Evolutionary conservation across 2,888 invertebrate genomes (phyloP), one percentile per base, ranked within the genome.

Genomic region (Atrina japonica): DNA sequence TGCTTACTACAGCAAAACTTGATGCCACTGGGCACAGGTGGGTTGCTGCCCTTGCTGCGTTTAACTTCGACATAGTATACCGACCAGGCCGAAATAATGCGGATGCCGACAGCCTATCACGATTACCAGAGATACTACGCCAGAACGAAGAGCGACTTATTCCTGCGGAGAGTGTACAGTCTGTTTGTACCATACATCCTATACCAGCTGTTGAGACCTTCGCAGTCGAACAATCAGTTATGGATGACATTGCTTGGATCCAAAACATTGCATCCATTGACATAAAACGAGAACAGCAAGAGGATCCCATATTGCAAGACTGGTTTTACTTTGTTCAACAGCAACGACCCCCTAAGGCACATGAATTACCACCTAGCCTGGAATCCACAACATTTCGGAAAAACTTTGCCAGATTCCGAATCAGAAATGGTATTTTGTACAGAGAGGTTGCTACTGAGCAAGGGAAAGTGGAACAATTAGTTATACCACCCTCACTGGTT

Each of bases 11-110:
- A 18, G 66, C 70, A 14, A 65, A 66, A 50, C 35, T 70, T 25
- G 70, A 70, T 49, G 65, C 70, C 27, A 59, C 70, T n/a, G n/a
- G n/a, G n/a, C 52, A 66, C 27, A 47, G 65, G 27, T 65, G 59
- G 65, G 25, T 70, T 11, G 56, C 64, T 18, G 64, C 53, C n/a
- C 40, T 65, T 21, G 43, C 64, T 16, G 64, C 47, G 14, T 69
- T 41, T 41, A 50, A 65, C 23, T 70, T 70, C 49, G 45, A 64
- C 11, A 65, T 70, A 11, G 16, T 47, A 9, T 65, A 59, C 47
- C 16, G 50, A 27, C 50, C 66, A 6, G 70, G 66, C 14, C 56
- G 49, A 3, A 25, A 49, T 23, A 70, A 70, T 47, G 66, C 58
- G 5, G 70, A 66, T 29, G 66, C 66, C 1, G 67, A 67, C 41